Base-by-base conservation (phyloP, 2,113 vertebrate species). In the Toxostoma redivivum region DNA sequence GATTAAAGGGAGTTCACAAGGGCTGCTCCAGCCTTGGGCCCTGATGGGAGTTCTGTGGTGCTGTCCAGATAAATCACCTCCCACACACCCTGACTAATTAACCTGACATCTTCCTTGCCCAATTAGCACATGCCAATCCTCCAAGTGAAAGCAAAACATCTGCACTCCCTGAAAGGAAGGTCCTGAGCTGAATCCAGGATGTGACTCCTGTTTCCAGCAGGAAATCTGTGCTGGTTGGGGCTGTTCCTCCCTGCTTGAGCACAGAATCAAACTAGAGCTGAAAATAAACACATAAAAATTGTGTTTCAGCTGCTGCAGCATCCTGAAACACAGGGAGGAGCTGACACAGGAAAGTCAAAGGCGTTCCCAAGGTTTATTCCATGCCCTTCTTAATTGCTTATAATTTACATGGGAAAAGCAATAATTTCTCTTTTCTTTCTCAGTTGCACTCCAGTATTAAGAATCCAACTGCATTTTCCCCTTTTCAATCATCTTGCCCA, bases 381-480 rank as follows among this genome's bases (percentile, higher is more conserved):
- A 51, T 8, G 19, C 25, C 20, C 12, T 33, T 22, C 21, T 76
- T 88, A 96, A 95, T 93, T 90, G 80, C 69, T 93, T 45, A 16
- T 61, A 90, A 94, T 92, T 88, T 79, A 72, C 45, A 28, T 1
- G 11, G 65, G 51, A 64, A 92, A 97, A 92, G 72, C 86, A 90
- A n/a, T 94, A 4, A 90, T 97, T 96, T 90, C 23, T 93, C 76
- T 50, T 94, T 96, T 96, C 48, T 95, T 74, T 72, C 61, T 81
- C 79, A 81, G 89, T 88, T 93, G 76, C 53, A 79, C 65, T 93
- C 53, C 61, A 93, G 45, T 67, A 21, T 83, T 71, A 88, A 74
- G 69, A 84, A 86, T 69, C 38, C 44, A 78, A 74, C 19, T 28
- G 47, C 58, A 70, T 95, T 95, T 94, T 22, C 4, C 42, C 40